Evolutionary conservation across 2,797 vertebrate species (phyloP).

Genomic region (Peromyscus melanophrys): DNA sequence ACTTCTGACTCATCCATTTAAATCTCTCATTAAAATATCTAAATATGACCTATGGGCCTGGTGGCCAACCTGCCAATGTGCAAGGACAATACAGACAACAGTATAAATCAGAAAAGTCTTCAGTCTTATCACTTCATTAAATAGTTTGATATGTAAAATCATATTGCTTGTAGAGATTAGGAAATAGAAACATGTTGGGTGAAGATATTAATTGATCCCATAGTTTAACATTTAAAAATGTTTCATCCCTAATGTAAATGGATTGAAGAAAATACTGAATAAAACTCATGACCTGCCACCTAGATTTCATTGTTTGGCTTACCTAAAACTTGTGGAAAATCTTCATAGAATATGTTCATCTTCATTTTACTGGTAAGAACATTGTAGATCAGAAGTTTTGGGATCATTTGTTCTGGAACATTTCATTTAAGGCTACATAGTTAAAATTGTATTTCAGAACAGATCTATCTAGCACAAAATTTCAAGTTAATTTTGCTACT

Average conservation of each 20-base stretch:
- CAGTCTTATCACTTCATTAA: not conserved
- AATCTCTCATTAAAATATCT: constrained; percentile 12
- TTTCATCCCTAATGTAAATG: not conserved
- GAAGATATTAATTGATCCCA: not conserved
- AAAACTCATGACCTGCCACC: not conserved
- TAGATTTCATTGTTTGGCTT: not conserved
- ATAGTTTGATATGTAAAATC: not conserved
- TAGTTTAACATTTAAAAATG: not conserved
- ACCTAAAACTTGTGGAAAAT: not conserved
- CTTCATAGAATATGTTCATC: not conserved
- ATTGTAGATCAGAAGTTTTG: not conserved
- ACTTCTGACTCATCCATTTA: not conserved
- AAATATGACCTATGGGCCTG: not conserved
- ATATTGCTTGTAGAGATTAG: not conserved
- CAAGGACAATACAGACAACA: not conserved
- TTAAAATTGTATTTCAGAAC: not conserved
- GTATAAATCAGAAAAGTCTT: not conserved
- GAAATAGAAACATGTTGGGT: not conserved
- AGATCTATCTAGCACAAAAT: not conserved
- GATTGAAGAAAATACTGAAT: not conserved
- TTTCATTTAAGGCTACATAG: not conserved
- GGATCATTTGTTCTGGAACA: not conserved
- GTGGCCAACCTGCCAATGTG: not conserved
- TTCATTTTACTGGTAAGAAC: not conserved
- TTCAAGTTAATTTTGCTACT: not conserved